Evolutionary conservation across 2,113 vertebrate genomes (phyloP), one percentile per base, ranked within the genome.

Genomic region (Cynopterus brachyotis): DNA sequence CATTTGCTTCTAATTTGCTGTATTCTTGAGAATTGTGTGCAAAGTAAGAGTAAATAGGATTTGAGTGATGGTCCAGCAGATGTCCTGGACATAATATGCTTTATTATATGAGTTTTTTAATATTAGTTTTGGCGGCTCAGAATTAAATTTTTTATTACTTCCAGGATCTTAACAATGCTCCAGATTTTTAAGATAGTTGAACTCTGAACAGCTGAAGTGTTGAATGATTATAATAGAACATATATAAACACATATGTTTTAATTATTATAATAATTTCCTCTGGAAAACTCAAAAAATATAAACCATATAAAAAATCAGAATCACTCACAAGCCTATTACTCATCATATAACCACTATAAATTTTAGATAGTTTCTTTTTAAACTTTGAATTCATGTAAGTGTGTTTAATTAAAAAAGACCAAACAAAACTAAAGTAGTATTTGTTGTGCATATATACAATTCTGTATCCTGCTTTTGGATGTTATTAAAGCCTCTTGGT

Each of bases 261-360:
- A 95, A 95, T 94, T 97, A 89, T 81, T 70, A 55, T 15, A 80
- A 55, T 91, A 95, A 91, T 87, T 95, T 90, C 86, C n/a, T 17
- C 2, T 87, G 50, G 70, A 96, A 94, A 80, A 72, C 16, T 67
- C 0, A 78, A 80, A 73, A 70, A 84, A 66, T 81, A 60, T n/a
- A 83, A 95, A 84, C 80, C 81, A 93, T 15, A 80, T 89, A 40
- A 30, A 95, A 97, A 76, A 86, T 79, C 80, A 73, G 83, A 80
- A 60, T 45, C 37, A 92, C 67, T 89, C 40, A 96, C 7, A 93
- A 92, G 45, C 26, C 85, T 89, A 94, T 59, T 84, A 66, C 26
- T 24, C 32, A 89, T 80, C 42, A 94, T 87, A 83, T 72, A 91
- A 94, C 37, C 72, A 59, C 59, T 72, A 89, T 86, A 91, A 89